Evolutionary conservation across 2,113 vertebrate genomes (phyloP), one percentile per base, ranked within the genome.

Genomic region (Xenotilapia flavipinnis): DNA sequence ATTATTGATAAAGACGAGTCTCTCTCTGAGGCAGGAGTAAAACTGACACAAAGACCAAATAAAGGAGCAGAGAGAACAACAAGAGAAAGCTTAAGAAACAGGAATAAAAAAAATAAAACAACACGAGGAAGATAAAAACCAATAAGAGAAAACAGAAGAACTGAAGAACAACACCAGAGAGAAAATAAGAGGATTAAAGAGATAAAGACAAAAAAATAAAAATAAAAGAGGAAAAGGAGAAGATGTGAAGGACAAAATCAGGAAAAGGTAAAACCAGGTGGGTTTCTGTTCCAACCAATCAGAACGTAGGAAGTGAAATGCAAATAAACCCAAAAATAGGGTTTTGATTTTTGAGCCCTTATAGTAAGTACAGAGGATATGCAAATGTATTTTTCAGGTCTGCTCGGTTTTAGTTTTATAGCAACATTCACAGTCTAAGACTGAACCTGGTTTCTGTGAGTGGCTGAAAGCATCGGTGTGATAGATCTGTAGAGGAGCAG

Each of bases 1-100:
- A 94, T 92, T 88, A 94, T 94, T 90, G 68, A 94, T 90, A 33
- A 47, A 83, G 49, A 15, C 6, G 13, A 70, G 65, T 80, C 79
- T 89, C 49, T 84, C 55, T 84, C 38, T 53, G 36, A 79, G 15
- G 51, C 42, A 82, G 49, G 28, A 15, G 6, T 21, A 42, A 58
- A 14, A 49, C 26, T 6, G 7, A 56, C 31, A 31, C 17, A 55
- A 68, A 40, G n/a, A 85, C 26, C 14, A 77, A 28, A 47, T 47
- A 28, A 75, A 40, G 19, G 17, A 73, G 70, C 33, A 55, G 23
- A 53, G 10, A 23, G 17, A 7, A 55, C n/a, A 6, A 49, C 15
- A 23, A 7, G 70, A 47, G 14, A 28, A 75, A 11, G 21, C 21
- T 26, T 26, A 75, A 17, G 14, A 77, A 77, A 77, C 21, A 28